Evolutionary conservation across 2,888 invertebrate species (phyloP).

Genomic region (Andrena minutula): DNA sequence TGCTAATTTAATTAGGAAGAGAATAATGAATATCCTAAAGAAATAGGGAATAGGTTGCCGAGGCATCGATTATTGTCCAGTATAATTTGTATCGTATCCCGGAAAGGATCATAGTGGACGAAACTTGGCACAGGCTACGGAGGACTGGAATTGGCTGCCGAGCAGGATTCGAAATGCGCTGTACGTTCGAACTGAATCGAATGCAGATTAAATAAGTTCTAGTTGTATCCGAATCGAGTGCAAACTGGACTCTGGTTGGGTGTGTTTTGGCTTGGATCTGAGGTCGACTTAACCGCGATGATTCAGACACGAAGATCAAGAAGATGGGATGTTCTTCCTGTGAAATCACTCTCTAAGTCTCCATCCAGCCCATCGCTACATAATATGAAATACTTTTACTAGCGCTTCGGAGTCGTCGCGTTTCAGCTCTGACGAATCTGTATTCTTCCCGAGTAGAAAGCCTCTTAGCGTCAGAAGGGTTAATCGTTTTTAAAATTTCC

Average conservation of each 20-base stretch:
- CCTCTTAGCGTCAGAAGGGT: constrained; percentile 44
- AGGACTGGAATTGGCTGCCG: not conserved
- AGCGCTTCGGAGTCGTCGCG: not conserved
- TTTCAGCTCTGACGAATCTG: constrained; percentile 41
- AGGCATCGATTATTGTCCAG: not conserved
- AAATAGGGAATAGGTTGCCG: not conserved
- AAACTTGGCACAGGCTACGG: not conserved
- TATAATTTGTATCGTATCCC: not conserved
- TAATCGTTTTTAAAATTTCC: constrained; percentile 67
- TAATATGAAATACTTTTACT: not conserved
- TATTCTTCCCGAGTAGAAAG: constrained; percentile 53
- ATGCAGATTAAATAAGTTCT: constrained; percentile 9
- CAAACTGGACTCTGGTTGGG: too few relatives aligned
- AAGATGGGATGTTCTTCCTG: not conserved
- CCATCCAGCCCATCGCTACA: not conserved
- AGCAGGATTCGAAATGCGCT: not conserved
- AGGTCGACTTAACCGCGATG: not conserved
- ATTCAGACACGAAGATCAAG: not conserved
- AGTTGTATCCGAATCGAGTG: not conserved
- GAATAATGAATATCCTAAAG: not conserved
- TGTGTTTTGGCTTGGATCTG: not conserved
- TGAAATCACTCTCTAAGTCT: too few relatives aligned
- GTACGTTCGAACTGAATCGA: not conserved
- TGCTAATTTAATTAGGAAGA: too few relatives aligned
- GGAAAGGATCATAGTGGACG: not conserved